phyloP scores from a whole-genome alignment of 2,888 invertebrate genomes.

The Limnephilus rhombicus region DNA sequence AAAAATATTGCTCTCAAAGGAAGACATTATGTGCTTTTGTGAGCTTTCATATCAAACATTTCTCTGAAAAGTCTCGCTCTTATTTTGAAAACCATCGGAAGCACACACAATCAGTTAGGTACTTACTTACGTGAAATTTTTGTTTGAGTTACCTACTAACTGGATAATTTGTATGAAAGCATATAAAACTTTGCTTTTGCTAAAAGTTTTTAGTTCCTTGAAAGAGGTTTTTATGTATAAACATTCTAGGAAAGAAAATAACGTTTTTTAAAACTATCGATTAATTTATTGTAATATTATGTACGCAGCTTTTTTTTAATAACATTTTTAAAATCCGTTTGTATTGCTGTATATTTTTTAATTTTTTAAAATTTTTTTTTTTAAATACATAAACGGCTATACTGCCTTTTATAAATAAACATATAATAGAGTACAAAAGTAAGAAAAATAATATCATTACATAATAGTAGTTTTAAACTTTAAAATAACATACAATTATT shows the following conservation, averaged over 20 bases:
- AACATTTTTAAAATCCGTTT: too few species aligned
- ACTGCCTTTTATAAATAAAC: too few species aligned
- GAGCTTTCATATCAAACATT: background rate
- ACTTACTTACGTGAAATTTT: background rate
- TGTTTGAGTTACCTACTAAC: background rate
- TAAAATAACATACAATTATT: too few species aligned
- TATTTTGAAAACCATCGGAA: background rate
- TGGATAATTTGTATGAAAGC: slow-evolving; percentile 33
- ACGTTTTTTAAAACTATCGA: background rate
- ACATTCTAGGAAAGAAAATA: background rate
- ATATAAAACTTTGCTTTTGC: slow-evolving; percentile 4
- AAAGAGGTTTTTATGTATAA: background rate
- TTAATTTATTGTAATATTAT: background rate
- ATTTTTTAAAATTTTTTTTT: too few species aligned
- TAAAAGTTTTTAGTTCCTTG: slow-evolving; percentile 17
- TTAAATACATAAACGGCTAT: too few species aligned
- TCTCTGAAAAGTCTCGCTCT: background rate
- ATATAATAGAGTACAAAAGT: too few species aligned
- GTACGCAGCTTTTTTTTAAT: too few species aligned
- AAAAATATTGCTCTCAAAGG: background rate
- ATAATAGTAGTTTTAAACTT: too few species aligned
- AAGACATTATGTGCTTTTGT: background rate
- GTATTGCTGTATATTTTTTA: too few species aligned
- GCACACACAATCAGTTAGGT: background rate
- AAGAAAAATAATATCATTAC: too few species aligned